Evolutionary conservation across 2,797 vertebrate species (phyloP).

Genomic region (Diglossa cyanea): DNA sequence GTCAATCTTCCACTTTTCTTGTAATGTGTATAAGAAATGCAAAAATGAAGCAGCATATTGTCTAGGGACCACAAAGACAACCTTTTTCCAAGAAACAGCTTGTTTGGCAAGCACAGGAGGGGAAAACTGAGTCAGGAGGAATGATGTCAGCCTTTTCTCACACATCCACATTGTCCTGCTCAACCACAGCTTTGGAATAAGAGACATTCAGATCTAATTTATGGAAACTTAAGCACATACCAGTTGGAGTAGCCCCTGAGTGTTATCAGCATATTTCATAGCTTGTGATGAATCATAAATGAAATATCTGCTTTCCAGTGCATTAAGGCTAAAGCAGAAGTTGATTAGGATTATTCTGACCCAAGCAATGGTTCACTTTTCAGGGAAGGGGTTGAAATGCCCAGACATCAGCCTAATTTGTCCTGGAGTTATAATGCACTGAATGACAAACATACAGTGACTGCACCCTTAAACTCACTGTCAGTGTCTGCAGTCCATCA

Average conservation of each 20-base stretch:
- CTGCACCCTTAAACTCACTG: background rate
- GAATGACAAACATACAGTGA: background rate
- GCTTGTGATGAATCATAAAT: background rate
- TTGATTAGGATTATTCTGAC: background rate
- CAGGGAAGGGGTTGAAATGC: background rate
- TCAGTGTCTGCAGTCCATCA: background rate
- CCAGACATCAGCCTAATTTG: background rate
- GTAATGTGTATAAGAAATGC: background rate
- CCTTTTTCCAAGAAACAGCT: background rate
- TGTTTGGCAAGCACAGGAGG: slow-evolving; percentile 47
- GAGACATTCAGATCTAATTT: slow-evolving; percentile 30
- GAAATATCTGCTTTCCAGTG: background rate
- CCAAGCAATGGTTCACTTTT: background rate
- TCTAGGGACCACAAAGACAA: background rate
- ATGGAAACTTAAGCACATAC: slow-evolving; percentile 19
- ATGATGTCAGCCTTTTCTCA: slow-evolving; percentile 36
- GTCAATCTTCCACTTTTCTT: slow-evolving; percentile 1
- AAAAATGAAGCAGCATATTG: background rate
- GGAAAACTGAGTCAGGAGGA: slow-evolving; percentile 43
- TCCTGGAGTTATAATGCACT: background rate
- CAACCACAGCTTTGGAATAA: slow-evolving; percentile 29
- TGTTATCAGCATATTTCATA: background rate
- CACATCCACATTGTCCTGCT: background rate
- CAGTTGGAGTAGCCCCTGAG: background rate
- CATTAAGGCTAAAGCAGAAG: background rate